phyloP scores from a whole-genome alignment of 2,797 vertebrate species.

The Phoebastria nigripes region DNA sequence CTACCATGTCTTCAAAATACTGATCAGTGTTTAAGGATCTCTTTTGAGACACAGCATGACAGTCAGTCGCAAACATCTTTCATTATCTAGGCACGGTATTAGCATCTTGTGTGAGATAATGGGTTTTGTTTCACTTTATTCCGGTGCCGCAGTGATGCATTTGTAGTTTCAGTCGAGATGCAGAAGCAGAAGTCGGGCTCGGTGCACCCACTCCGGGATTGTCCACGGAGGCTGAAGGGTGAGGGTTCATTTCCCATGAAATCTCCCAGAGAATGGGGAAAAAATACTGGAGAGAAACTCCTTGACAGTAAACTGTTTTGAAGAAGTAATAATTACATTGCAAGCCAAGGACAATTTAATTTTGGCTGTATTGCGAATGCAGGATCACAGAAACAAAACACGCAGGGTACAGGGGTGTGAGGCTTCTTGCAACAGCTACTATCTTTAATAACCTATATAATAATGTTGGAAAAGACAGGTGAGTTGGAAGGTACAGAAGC shows the following conservation, averaged over 20 bases:
- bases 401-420: background rate
- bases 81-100: background rate
- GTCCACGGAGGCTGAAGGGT: background rate
- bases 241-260: background rate
- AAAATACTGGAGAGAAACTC: background rate
- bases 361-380: background rate
- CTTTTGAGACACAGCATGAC: background rate
- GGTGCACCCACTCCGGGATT: background rate
- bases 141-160: fast-evolving
- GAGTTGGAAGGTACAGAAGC: background rate
- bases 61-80: background rate
- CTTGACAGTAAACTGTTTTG: background rate
- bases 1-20: background rate
- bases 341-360: background rate
- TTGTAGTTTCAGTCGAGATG: background rate
- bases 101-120: background rate
- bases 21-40: background rate
- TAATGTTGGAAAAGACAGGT: background rate
- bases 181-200: background rate
- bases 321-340: background rate
- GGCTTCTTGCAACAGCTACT: background rate
- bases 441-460: background rate
- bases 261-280: background rate
- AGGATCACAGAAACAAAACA: background rate
- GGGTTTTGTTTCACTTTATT: background rate